Base-by-base conservation (phyloP, 2,797 vertebrate species). In the Paramormyrops hopkinsi region DNA sequence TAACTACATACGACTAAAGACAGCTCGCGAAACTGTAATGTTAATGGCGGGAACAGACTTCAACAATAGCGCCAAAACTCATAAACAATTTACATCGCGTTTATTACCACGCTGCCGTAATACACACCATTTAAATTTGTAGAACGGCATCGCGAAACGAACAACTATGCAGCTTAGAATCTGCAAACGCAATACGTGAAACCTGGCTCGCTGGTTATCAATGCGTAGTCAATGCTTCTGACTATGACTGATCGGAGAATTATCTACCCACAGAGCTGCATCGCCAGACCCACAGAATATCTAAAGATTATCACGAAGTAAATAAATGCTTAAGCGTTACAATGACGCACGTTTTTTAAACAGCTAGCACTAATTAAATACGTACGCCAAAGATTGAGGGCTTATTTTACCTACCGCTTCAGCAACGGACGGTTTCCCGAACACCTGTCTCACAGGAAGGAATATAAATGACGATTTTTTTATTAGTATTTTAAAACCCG, bases 11-110 rank as follows among this genome's bases (percentile, higher is more conserved):
- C 46, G 65, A 17, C 29, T 46, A 22, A 22, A 50, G 50, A 29
- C 12, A 29, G 11, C 82, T 51, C 22, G n/a, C 4, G 82, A 4
- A 14, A 51, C 82, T 14, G 37, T 2, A 44, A 84, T 17, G 82
- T 14, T 25, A n/a, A 82, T 48, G 82, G 82, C 82, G 82, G 82
- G 44, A 84, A 84, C 11, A 5, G n/a, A 22, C 44, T 46, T 84
- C n/a, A 17, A 79, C 46, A 84, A 84, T 51, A 51, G 46, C 82
- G 82, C 82, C 82, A 79, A 84, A 84, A 48, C 79, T 41, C 82
- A 46, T 7, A 12, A 84, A 51, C 22, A 51, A 48, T 84, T 25
- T 51, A 25, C 9, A n/a, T 51, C 1, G 82, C 46, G 4, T 51
- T 51, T 25, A 48, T 84, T 84, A 50, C 9, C 1, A 14, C 29